Conservation (phyloP, 2,888 invertebrate genomes). For the Ophioninae sp. region DNA sequence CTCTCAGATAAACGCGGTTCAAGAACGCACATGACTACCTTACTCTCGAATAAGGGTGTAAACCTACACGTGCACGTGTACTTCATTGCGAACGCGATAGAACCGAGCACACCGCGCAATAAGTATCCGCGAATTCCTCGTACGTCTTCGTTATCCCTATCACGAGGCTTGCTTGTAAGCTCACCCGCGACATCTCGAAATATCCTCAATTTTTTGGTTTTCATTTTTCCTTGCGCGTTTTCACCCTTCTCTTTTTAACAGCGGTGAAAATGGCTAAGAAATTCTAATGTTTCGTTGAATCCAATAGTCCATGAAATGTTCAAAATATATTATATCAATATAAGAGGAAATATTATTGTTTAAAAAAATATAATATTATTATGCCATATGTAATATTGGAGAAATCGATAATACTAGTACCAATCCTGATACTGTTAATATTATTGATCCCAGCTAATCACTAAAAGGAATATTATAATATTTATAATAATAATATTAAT, state of each 20-base stretch:
- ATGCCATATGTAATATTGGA: too few species aligned
- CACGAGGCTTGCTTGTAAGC: slow-evolving; percentile 64
- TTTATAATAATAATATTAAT: too few species aligned
- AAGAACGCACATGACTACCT: slow-evolving; percentile 12
- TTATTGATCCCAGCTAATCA: too few species aligned
- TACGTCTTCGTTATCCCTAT: slow-evolving; percentile 74
- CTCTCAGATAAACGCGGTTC: slow-evolving; percentile 14
- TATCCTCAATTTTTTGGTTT: slow-evolving; percentile 2
- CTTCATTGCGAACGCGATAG: slow-evolving; percentile 29
- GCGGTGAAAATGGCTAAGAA: too few species aligned
- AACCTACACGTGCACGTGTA: slow-evolving; percentile 26
- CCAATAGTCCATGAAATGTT: too few species aligned
- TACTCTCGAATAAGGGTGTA: slow-evolving; percentile 24
- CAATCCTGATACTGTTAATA: too few species aligned
- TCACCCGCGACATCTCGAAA: slow-evolving; percentile 39
- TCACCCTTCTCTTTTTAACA: slow-evolving; percentile 8
- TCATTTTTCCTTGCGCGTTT: slow-evolving; percentile 60
- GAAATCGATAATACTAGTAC: too few species aligned
- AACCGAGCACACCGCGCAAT: slow-evolving; percentile 24
- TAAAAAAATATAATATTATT: too few species aligned
- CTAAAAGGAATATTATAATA: too few species aligned
- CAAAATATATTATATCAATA: too few species aligned
- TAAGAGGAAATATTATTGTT: too few species aligned
- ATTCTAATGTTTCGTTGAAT: too few species aligned
- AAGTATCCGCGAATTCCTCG: slow-evolving; percentile 61